Base-by-base conservation (phyloP, 2,113 vertebrate genomes). In the Neomonachus schauinslandi region DNA sequence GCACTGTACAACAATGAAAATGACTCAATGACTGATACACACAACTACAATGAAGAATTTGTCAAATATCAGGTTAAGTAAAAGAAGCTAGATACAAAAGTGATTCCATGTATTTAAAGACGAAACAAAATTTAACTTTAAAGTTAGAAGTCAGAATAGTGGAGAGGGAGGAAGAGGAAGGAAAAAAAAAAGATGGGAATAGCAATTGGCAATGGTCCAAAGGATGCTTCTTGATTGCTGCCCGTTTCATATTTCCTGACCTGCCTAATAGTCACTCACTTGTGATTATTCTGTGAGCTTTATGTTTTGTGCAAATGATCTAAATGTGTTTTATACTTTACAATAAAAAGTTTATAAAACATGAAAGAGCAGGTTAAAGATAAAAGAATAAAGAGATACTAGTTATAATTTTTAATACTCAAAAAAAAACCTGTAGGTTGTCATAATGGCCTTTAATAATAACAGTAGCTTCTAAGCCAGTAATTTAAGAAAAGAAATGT, bases 251-350 rank as follows among this genome's bases (percentile, higher is more conserved):
- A 19, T 33, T 46, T 82, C 33, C 55, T 79, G 22, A 83, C 31
- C 4, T 89, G 6, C 31, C 7, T 33, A 1, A n/a, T 71, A 33
- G 22, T 39, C 84, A 55, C 4, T 49, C 15, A 65, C 4, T 55
- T 46, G 28, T 85, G n/a, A 22, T 86, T 55, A 42, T 26, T 89
- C 7, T 76, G 71, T 90, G 33, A 91, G 26, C 39, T 51, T 65
- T 55, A 59, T 39, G 13, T 94, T 89, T 97, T 94, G 42, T 96
- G 51, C 33, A 87, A 57, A 67, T 92, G 11, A 82, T 14, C 10
- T 61, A 10, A 93, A 92, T 74, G 15, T 67, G 5, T 74, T 14
- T 55, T 59, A 57, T 31, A 71, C 4, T 65, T 91, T 59, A 57
- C 3, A 83, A 51, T 82, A 69, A 53, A 76, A 86, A 24, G 1